phyloP scores from a whole-genome alignment of 2,888 invertebrate species.

The Pseudococcus jackbeardsleyi region DNA sequence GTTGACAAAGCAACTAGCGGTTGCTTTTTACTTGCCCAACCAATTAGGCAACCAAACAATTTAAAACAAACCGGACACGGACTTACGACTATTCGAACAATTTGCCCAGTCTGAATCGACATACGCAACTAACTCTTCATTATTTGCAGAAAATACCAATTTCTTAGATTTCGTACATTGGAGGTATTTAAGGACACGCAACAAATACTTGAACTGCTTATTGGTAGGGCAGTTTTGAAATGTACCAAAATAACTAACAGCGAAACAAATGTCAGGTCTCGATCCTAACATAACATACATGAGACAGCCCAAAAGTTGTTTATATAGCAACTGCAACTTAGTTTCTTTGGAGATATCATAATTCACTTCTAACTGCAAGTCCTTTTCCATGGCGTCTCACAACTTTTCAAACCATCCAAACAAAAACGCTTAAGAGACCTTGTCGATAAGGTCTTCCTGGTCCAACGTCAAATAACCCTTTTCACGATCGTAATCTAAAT shows the following conservation, averaged over 20 bases:
- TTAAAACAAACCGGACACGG: conserved; percentile 48
- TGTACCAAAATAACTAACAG: background rate
- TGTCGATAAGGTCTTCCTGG: background rate
- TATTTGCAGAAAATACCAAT: background rate
- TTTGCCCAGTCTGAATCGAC: conserved; percentile 56
- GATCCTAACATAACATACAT: background rate
- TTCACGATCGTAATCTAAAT: background rate
- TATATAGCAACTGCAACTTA: background rate
- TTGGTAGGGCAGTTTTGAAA: background rate
- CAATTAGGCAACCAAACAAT: conserved; percentile 36
- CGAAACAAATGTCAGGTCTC: background rate
- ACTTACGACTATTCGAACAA: conserved; percentile 17
- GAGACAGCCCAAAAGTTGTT: background rate
- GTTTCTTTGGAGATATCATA: background rate
- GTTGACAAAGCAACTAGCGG: background rate
- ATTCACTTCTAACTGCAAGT: background rate
- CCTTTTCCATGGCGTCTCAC: background rate
- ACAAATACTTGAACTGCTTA: background rate
- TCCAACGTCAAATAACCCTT: background rate
- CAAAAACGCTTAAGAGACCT: background rate
- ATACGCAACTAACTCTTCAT: background rate
- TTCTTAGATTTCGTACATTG: background rate
- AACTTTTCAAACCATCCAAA: background rate
- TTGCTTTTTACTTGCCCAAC: conserved; percentile 30
- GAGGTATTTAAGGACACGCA: conserved; percentile 2